Evolutionary conservation across 2,113 vertebrate species (phyloP).

Genomic region (Dryoscopus gambensis): DNA sequence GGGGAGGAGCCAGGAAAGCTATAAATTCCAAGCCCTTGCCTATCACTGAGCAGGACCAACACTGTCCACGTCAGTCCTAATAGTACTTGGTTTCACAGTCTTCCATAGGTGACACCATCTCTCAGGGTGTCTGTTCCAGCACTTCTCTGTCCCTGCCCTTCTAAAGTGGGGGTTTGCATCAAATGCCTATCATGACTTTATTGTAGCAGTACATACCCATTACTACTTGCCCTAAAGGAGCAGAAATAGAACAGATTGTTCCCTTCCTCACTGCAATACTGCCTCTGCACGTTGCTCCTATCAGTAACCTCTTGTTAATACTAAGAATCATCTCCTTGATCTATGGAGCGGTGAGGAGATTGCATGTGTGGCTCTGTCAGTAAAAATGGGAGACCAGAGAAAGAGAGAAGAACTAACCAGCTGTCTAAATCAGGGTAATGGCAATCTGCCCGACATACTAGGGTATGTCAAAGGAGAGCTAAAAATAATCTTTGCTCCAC

Average conservation of each 20-base stretch:
- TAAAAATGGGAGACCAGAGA: background rate
- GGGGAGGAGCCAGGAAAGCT: background rate
- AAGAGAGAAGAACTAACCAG: background rate
- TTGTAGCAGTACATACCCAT: background rate
- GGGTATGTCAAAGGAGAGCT: background rate
- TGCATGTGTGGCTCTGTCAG: background rate
- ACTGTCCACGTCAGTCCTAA: background rate
- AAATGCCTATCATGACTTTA: background rate
- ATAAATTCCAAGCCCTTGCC: background rate
- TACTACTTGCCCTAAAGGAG: background rate
- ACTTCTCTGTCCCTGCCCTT: background rate
- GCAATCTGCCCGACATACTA: background rate
- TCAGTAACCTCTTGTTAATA: background rate
- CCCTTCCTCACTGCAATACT: background rate
- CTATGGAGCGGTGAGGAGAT: background rate
- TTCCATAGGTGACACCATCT: background rate
- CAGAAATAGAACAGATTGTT: background rate
- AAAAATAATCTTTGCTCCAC: background rate
- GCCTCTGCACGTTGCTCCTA: background rate
- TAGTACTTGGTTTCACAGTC: background rate
- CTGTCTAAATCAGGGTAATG: background rate
- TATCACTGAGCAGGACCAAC: background rate
- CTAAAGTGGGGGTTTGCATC: fast-evolving
- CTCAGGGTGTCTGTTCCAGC: background rate
- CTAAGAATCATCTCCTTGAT: background rate